Conservation (phyloP, 2,113 vertebrate species). For the Salvelinus sp. region DNA sequence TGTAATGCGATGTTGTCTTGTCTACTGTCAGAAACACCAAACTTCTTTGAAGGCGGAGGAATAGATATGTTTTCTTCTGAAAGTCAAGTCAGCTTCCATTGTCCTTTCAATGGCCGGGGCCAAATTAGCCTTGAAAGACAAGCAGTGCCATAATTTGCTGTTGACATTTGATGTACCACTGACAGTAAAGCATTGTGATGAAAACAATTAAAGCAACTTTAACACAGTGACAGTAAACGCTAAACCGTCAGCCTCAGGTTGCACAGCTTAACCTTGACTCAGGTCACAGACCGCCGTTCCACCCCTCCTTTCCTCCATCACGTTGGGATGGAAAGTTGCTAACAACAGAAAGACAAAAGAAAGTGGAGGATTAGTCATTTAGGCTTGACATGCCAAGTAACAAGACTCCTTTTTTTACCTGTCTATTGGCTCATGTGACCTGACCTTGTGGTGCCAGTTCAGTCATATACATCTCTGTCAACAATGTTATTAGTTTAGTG, state of each 20-base stretch:
- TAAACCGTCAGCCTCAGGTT: slow-evolving; percentile 30
- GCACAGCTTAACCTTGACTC: slow-evolving; percentile 37
- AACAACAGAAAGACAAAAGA: slow-evolving; percentile 18
- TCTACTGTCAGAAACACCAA: too few relatives aligned
- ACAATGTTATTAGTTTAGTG: not conserved
- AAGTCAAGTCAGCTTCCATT: not conserved
- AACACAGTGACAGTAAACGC: slow-evolving; percentile 37
- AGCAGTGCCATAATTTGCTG: slow-evolving; percentile 39
- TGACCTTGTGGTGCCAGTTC: not conserved
- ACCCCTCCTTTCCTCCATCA: slow-evolving; percentile 3
- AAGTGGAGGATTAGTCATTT: slow-evolving; percentile 17
- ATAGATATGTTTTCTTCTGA: not conserved
- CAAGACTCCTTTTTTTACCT: not conserved
- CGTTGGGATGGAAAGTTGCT: not conserved
- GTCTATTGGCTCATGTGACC: not conserved
- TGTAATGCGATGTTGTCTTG: too few relatives aligned
- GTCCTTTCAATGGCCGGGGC: not conserved
- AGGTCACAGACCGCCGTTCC: not conserved
- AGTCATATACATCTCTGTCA: slow-evolving; percentile 3
- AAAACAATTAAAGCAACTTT: slow-evolving; percentile 33
- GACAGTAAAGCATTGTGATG: slow-evolving; percentile 35
- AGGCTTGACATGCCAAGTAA: slow-evolving; percentile 16
- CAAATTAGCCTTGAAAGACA: slow-evolving; percentile 37
- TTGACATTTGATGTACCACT: slow-evolving; percentile 41
- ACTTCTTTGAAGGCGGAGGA: not conserved